Conservation (phyloP, 2,797 vertebrate species). For the Merluccius polli region DNA sequence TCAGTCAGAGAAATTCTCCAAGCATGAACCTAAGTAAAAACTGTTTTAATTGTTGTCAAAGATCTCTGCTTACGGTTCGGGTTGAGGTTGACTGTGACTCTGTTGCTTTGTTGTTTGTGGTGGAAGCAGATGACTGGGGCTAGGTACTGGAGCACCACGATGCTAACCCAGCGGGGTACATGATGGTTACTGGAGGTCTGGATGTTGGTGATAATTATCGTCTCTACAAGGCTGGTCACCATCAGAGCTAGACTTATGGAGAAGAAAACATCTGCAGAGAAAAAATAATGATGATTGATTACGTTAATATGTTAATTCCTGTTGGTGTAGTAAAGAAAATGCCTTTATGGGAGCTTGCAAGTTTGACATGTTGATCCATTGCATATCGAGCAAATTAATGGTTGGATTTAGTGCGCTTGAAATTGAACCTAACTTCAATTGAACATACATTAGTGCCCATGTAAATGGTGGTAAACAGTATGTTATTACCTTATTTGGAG, state of each 20-base stretch:
- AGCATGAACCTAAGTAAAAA: not conserved
- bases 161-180: constrained; percentile 57
- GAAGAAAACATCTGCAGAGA: constrained; percentile 61
- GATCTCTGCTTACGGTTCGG: constrained; percentile 12
- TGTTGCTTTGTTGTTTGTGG: constrained; percentile 12
- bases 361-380: too few species aligned
- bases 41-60: not conserved
- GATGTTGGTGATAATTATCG: constrained; percentile 67
- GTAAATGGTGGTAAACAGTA: too few species aligned
- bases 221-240: constrained; percentile 70
- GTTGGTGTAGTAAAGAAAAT: too few species aligned
- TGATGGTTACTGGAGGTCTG: constrained; percentile 41
- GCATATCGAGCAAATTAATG: too few species aligned
- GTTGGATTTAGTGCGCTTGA: too few species aligned
- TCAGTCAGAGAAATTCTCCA: constrained; percentile 21
- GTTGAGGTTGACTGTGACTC: constrained; percentile 43
- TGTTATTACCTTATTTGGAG: too few species aligned
- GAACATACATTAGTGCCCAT: too few species aligned
- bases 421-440: too few species aligned
- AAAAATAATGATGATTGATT: not conserved
- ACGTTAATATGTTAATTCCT: too few species aligned
- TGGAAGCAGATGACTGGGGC: constrained; percentile 25
- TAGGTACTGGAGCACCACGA: constrained; percentile 49
- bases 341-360: too few species aligned
- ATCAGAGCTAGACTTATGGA: constrained; percentile 69